Percentiles rank a stretch among this genome's conserved stretches.
These are phyloP conservation scores for Andrena haemorrhoa DNA, from an alignment of 2,888 invertebrate genomes.

Conservation along the genomic window DNA sequence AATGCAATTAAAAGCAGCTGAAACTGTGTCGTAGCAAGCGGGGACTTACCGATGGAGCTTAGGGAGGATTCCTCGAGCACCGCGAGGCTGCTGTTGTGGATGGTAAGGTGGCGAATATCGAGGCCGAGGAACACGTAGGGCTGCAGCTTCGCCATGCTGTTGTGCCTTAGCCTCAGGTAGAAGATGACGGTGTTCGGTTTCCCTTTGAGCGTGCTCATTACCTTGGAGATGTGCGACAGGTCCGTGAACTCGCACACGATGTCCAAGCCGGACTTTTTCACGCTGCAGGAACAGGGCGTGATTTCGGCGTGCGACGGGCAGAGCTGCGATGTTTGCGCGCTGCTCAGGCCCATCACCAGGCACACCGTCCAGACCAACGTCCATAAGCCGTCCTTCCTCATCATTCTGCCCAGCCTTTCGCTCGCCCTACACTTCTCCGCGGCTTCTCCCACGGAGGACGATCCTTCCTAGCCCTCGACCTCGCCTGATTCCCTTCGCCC, in stretches of 20 bases:
- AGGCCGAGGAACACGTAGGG: conserved; percentile 95
- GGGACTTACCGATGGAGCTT: conserved; percentile 91
- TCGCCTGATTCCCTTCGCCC: conserved; percentile 29
- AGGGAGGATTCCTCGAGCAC: conserved; percentile 95
- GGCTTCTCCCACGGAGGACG: neutral
- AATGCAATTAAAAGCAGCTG: neutral
- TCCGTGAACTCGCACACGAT: conserved; percentile 95
- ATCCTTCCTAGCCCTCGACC: conserved; percentile 1
- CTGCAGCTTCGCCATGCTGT: conserved; percentile 93
- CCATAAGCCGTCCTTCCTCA: conserved; percentile 64
- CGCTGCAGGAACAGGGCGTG: conserved; percentile 92
- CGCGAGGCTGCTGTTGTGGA: conserved; percentile 95
- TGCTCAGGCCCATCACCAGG: conserved; percentile 49
- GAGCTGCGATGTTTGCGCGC: conserved; percentile 62
- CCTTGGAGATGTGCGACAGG: conserved; percentile 91
- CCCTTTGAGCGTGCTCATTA: conserved; percentile 93
- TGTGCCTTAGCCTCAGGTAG: conserved; percentile 94
- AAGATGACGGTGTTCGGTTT: conserved; percentile 92
- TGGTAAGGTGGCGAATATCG: conserved; percentile 94
- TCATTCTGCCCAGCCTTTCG: conserved; percentile 31
- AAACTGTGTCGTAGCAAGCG: neutral
- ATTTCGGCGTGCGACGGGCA: conserved; percentile 90
- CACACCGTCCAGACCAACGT: conserved; percentile 57
- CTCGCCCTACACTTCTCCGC: neutral
- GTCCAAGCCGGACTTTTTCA: conserved; percentile 95